Evolutionary conservation across 2,888 invertebrate species (phyloP).

Genomic region (Athalia circularis): DNA sequence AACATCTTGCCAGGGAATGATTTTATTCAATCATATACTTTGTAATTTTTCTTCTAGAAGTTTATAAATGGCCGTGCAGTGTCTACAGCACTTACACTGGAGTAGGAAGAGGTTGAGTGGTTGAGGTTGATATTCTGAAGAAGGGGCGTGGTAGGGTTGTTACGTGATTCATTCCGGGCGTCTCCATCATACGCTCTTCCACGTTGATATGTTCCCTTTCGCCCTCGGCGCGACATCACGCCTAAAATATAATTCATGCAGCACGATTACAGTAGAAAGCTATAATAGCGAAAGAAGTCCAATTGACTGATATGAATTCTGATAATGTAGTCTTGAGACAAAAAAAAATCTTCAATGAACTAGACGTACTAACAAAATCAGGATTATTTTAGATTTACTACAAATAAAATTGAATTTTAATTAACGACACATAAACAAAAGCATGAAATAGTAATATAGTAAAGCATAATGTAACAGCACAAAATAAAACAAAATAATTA

Average conservation of each 20-base stretch:
- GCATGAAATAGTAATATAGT: slow-evolving; percentile 1
- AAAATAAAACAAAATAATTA: slow-evolving; percentile 2
- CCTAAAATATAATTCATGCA: slow-evolving; percentile 68
- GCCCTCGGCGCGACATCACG: slow-evolving; percentile 77
- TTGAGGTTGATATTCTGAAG: slow-evolving; percentile 68
- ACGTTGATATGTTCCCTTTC: slow-evolving; percentile 72
- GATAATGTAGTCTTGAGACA: background rate
- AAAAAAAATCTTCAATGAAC: background rate
- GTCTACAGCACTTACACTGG: slow-evolving; percentile 77
- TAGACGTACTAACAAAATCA: background rate
- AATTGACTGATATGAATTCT: background rate
- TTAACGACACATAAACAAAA: background rate
- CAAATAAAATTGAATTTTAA: background rate
- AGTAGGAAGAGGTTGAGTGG: slow-evolving; percentile 78
- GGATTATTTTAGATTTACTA: background rate
- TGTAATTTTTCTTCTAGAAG: background rate
- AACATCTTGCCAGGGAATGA: background rate
- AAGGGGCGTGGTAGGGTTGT: slow-evolving; percentile 68
- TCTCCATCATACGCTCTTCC: slow-evolving; percentile 69
- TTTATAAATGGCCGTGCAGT: slow-evolving; percentile 44
- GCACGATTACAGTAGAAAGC: background rate
- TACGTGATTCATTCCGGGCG: slow-evolving; percentile 56
- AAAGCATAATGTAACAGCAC: too few relatives aligned
- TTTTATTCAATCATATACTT: slow-evolving; percentile 1
- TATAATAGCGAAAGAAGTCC: background rate